Percentiles rank a stretch among this genome's conserved stretches.
Conservation (phyloP, 2,888 invertebrate genomes). For the Cenopis cana region DNA sequence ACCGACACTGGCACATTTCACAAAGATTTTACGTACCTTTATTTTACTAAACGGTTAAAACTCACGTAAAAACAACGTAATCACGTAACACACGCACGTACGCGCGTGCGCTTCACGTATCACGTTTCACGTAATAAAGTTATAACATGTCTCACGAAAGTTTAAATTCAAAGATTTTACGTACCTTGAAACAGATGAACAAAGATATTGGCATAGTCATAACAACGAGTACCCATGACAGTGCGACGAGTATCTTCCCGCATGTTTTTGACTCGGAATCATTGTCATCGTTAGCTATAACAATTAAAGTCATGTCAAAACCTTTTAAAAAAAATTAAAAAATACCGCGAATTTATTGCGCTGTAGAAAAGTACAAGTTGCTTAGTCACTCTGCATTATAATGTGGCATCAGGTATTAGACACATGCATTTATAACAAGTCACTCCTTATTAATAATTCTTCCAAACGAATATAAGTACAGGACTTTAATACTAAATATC, state of each 20-base stretch:
- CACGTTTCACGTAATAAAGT: too few relatives aligned
- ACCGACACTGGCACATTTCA: background rate
- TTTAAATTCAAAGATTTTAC: too few relatives aligned
- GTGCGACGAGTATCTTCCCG: conserved; percentile 91
- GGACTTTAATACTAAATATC: background rate
- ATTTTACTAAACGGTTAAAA: too few relatives aligned
- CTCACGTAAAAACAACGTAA: too few relatives aligned
- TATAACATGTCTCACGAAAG: too few relatives aligned
- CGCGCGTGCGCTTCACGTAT: too few relatives aligned
- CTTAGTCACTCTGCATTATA: background rate
- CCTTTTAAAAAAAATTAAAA: too few relatives aligned
- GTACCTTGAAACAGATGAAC: conserved; percentile 96
- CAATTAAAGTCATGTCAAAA: conserved; percentile 46
- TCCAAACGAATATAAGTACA: background rate
- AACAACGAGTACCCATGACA: conserved; percentile 93
- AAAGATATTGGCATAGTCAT: conserved; percentile 96
- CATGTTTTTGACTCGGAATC: conserved; percentile 89
- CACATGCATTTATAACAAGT: background rate
- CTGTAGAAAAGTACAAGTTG: background rate
- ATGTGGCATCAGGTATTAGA: background rate
- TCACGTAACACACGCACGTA: too few relatives aligned
- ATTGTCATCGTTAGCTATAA: conserved; percentile 84
- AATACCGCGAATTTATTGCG: background rate
- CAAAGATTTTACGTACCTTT: too few relatives aligned
- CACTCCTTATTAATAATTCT: background rate